Evolutionary conservation across 2,797 vertebrate species (phyloP), one percentile per base, ranked within the genome.

Genomic region (Acropternis orthonyx): DNA sequence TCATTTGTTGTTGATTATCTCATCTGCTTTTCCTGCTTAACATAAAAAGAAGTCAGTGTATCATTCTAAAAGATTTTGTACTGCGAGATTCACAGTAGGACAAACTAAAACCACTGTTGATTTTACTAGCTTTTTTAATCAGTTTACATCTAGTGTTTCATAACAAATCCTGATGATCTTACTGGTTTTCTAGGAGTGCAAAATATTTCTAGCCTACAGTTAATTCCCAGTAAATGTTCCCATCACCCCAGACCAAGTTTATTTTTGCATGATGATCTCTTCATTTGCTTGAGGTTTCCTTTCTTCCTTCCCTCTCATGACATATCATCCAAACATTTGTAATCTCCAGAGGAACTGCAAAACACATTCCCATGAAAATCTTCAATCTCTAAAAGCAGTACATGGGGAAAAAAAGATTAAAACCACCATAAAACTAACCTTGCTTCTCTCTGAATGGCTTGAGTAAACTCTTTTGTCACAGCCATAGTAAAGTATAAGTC

Each of bases 281-380:
- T 78, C 34, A 46, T 56, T 94, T 89, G 13, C 68, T 88, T 94
- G 85, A 94, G 81, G 86, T 93, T 95, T 94, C 56, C 75, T 77
- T 89, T 85, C 52, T 68, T 91, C 85, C 48, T 41, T 76, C 49
- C 44, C 46, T 54, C 68, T 78, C 58, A 72, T 80, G 69, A 92
- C 73, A 72, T 61, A 37, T 77, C 72, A 85, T 77, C 62, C 49
- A 97, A 96, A 96, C 73, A 90, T 82, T 66, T 4, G 21, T 77
- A 84, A 72, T 85, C 90, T 86, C 75, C 56, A 81, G 84, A 91
- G 81, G 66, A 84, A 61, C 12, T 58, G 34, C 81, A 91, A 88
- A 93, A 79, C 43, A 67, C 24, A 67, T 96, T 95, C 85, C 77
- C 93, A 92, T 80, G 68, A 76, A 94, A 87, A 92, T 72, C 59